Base-by-base conservation (phyloP, 1,140 invertebrate genomes). In the Dreissena polymorpha region DNA sequence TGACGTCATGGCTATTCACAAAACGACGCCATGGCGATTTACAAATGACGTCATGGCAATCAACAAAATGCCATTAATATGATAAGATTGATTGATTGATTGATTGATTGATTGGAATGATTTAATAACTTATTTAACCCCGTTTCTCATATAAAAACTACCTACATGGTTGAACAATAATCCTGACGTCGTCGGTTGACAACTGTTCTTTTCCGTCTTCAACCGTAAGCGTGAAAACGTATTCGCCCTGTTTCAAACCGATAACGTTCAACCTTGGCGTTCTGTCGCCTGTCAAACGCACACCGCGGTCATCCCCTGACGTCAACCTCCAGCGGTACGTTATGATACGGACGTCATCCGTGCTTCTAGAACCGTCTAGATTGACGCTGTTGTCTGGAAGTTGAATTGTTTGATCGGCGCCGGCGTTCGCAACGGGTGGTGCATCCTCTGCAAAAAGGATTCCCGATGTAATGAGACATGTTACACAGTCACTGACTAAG, bases 121-220 rank as follows among this genome's bases (percentile, higher is more conserved):
- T 39, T 39, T 2, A 39, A 39, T 39, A 39, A 39, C 39, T 39
- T 39, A 8, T 5, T 39, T 5, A 5, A 39, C 39, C 39, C 8
- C 8, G 39, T 39, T 39, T 5, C 39, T 39, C 39, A 7, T 29
- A 14, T 67, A n/a, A 68, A 23, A 5, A 68, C 6, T n/a, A 72
- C 21, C 55, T 74, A 82, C 79, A 29, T 53, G 70, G 10, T 27
- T 64, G 55, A 21, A 82, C 79, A 53, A 14, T 73, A 14, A 82
- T 55, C 16, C 10, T 27, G 8, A 49, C 79, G 12, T n/a, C 29
- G 21, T 82, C 79, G 5, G 55, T 51, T 16, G 65, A 60, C 51
- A n/a, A 57, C 57, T 82, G 79, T n/a, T 70, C 79, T 57, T 73
- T 74, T 23, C 65, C 65, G 49, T 82, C 79, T 16, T n/a, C 74